Base-by-base conservation (phyloP, 2,797 vertebrate genomes). In the Chelidonichthys spinosus region DNA sequence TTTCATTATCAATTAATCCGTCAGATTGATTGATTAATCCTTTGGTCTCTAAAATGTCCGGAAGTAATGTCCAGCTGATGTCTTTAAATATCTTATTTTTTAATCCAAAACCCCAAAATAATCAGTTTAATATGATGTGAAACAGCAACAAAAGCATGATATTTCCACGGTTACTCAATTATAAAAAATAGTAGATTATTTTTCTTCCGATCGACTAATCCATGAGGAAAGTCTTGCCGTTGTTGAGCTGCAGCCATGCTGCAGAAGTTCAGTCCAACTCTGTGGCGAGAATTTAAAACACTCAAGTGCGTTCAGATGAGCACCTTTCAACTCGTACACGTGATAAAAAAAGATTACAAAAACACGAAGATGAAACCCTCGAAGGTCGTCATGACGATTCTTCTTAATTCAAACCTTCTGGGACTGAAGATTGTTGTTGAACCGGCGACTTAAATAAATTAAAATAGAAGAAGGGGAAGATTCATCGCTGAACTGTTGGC, bases 251-350 rank as follows among this genome's bases (percentile, higher is more conserved):
- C 55, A 17, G 46, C 43, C 40, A 55, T 42, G 67, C 61, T 70
- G n/a, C 32, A 62, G 36, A 74, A 82, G 43, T 79, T 61, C 58
- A 82, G 76, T 79, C 63, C 72, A 66, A 70, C 25, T 78, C 59
- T 40, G 32, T 46, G 60, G 4, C 62, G 18, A 58, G 33, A 65
- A 15, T 61, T 72, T 44, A 46, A 40, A 79, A 75, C 62, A 78
- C 61, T 64, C 11, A 72, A 85, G 65, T 89, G 89, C 88, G 91
- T 91, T 93, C 87, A 90, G 76, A 88, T 82, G 72, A 90, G 84
- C 87, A 89, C 85, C 84, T 79, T 85, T 56, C 56, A 71, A 74
- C 4, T 39, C 69, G 72, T 64, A 76, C 64, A 79, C 43, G 35
- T 74, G 55, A 77, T 78, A 70, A 53, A 58, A 74, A 68, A 86